Evolutionary conservation across 2,888 invertebrate species (phyloP).

Genomic region (Cerastis leucographa): DNA sequence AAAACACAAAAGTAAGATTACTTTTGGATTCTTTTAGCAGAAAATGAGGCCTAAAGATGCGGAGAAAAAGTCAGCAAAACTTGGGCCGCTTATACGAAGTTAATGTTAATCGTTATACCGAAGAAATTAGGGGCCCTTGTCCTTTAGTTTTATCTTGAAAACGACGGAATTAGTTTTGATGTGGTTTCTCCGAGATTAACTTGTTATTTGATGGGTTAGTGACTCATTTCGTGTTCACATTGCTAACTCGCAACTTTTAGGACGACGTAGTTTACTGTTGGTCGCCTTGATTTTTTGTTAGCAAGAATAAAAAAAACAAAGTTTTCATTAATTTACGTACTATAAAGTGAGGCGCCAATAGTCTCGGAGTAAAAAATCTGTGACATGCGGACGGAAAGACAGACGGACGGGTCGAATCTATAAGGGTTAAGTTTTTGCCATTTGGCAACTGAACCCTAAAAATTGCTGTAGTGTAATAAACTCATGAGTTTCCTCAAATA

Average conservation of each 20-base stretch:
- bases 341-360: too few relatives aligned
- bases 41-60: constrained; percentile 36
- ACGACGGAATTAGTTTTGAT: constrained; percentile 46
- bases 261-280: neutral
- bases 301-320: too few relatives aligned
- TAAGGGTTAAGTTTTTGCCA: too few relatives aligned
- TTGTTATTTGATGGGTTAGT: constrained; percentile 35
- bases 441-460: too few relatives aligned
- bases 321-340: too few relatives aligned
- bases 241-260: constrained; percentile 6
- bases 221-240: constrained; percentile 33
- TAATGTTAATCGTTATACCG: constrained; percentile 53
- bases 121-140: constrained; percentile 50
- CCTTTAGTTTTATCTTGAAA: constrained; percentile 48
- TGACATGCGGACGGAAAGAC: too few relatives aligned
- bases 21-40: constrained; percentile 58
- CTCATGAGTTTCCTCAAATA: neutral
- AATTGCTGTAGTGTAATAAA: neutral
- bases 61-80: constrained; percentile 47
- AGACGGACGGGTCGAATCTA: too few relatives aligned
- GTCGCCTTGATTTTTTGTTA: neutral
- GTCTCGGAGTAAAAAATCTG: too few relatives aligned
- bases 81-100: constrained; percentile 51
- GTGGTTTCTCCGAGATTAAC: constrained; percentile 31
- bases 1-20: constrained; percentile 58